phyloP scores from a whole-genome alignment of 2,113 vertebrate species.

The Dicaeum eximium region DNA sequence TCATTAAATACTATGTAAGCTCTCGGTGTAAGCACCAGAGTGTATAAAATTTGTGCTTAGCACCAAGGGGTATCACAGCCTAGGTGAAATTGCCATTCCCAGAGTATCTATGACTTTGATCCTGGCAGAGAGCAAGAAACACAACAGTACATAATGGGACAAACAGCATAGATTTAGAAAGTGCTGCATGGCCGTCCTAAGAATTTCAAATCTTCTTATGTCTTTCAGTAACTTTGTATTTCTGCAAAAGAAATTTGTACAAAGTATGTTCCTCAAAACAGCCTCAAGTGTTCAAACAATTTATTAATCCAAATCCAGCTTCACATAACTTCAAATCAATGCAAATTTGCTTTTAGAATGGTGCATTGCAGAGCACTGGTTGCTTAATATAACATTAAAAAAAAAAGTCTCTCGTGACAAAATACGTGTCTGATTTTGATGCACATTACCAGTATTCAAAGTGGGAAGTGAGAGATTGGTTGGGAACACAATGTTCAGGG shows the following conservation, averaged over 20 bases:
- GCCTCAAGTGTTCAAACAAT: neutral
- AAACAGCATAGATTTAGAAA: neutral
- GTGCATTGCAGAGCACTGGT: neutral
- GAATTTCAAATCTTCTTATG: neutral
- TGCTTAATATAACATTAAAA: neutral
- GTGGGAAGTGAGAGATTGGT: neutral
- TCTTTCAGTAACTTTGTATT: neutral
- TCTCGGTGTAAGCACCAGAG: neutral
- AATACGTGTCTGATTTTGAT: neutral
- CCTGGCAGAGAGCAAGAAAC: neutral
- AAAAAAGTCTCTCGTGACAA: neutral
- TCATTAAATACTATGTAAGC: neutral
- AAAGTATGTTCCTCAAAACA: neutral
- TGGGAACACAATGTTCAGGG: neutral
- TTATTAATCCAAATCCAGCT: neutral
- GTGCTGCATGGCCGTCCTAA: neutral
- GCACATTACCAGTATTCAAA: neutral
- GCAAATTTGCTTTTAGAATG: neutral
- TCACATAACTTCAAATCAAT: neutral
- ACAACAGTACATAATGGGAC: neutral
- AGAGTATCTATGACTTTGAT: neutral
- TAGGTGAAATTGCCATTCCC: neutral
- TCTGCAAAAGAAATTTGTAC: neutral
- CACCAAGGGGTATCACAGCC: neutral
- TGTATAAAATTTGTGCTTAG: neutral